Base-by-base conservation (phyloP, 2,113 vertebrate species). In the Ellobius talpinus region DNA sequence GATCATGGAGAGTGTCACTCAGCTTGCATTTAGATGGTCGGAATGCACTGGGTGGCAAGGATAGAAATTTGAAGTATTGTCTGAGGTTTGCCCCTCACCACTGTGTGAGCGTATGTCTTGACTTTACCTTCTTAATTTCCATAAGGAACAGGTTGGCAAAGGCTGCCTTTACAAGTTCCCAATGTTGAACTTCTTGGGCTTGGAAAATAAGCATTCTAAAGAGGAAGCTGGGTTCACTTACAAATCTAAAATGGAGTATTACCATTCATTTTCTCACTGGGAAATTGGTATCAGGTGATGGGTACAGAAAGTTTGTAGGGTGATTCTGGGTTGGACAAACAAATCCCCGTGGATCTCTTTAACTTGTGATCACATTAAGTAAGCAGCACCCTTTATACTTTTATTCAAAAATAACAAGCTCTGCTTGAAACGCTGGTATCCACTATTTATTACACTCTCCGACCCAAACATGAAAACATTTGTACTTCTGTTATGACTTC, bases 381-480 rank as follows among this genome's bases (percentile, higher is more conserved):
- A 97, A 98, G 97, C 97, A 97, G 96, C 97, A 96, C 97, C 89
- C 97, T 97, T 97, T 97, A 97, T 95, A 98, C 93, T 97, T 98
- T 98, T 98, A 98, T 96, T 98, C 94, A 96, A 90, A 97, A 3
- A 0, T 97, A 97, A 98, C 98, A 96, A 98, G 98, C 96, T 98
- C 97, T 97, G 98, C 98, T 97, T 98, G 98, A 98, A 98, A 98
- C 93, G 89, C 94, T 33, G 70, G 98, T 94, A 98, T 97, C 97
- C 91, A 97, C 98, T 97, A 97, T 98, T 98, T 98, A 98, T 98
- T 97, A 86, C 61, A 81, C 96, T 97, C 97, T 98, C 98, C 98
- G 98, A 98, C 98, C 98, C 98, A 98, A 98, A 98, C 98, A 98
- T 87, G 90, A 98, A 98, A 98, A 98, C 98, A 98, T 98, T 98